These are phyloP conservation scores for Elymnias hypermnestra DNA, from an alignment of 1,140 invertebrate genomes.

Conservation along the genomic window DNA sequence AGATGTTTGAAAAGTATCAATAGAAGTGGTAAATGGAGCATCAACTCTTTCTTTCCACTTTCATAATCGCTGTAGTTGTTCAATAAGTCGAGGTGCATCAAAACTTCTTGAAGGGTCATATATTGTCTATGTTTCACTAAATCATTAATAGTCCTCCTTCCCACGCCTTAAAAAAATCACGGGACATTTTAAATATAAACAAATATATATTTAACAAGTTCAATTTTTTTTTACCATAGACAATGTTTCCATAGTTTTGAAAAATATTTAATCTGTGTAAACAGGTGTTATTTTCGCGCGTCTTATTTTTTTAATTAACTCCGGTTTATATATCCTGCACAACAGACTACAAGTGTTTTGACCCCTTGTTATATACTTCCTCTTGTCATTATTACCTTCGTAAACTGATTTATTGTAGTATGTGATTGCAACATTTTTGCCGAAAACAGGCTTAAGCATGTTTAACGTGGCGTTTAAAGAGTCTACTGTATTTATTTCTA, in stretches of 20 bases:
- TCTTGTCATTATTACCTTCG: slow-evolving; percentile 53
- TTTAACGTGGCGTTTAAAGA: slow-evolving; percentile 38
- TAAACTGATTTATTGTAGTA: slow-evolving; percentile 37
- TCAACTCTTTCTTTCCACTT: slow-evolving; percentile 37
- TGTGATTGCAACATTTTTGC: slow-evolving; percentile 29
- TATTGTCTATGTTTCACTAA: slow-evolving; percentile 33
- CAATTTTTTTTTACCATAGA: background rate
- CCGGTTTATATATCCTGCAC: slow-evolving; percentile 13
- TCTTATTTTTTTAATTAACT: slow-evolving; percentile 23
- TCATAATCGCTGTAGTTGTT: slow-evolving; percentile 37
- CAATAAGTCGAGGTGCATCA: slow-evolving; percentile 47
- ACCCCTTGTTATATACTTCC: slow-evolving; percentile 37
- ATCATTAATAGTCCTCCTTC: slow-evolving; percentile 35
- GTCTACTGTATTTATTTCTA: slow-evolving; percentile 41
- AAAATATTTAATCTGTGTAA: slow-evolving; percentile 23
- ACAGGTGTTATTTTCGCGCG: slow-evolving; percentile 30
- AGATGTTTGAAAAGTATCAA: slow-evolving; percentile 41
- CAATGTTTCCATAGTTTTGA: slow-evolving; percentile 1
- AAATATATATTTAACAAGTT: background rate
- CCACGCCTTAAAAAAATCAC: slow-evolving; percentile 35
- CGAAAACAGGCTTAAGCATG: slow-evolving; percentile 34
- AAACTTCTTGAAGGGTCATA: slow-evolving; percentile 52
- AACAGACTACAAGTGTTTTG: slow-evolving; percentile 27
- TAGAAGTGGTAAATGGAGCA: slow-evolving; percentile 25
- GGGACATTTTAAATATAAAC: slow-evolving; percentile 1